Base-by-base conservation (phyloP, 2,888 invertebrate genomes). In the Toxonevra muliebris region DNA sequence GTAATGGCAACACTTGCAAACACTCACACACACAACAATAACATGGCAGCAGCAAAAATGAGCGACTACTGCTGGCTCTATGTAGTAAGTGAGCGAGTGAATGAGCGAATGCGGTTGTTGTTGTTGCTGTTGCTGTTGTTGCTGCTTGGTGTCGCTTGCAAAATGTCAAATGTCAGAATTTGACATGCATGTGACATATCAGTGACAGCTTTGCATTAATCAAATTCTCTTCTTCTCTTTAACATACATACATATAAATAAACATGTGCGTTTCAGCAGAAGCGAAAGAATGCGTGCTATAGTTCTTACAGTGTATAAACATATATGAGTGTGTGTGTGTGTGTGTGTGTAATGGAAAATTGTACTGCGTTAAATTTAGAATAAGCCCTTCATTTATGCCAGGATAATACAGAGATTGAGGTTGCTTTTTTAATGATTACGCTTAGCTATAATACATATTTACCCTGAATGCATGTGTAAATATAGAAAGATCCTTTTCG, bases 151-250 rank as follows among this genome's bases (percentile, higher is more conserved):
- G 63, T 64, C 61, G 63, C 74, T 74, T 70, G 74, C 70, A 80
- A 82, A 85, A 85, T 85, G 85, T 85, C 85, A 85, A 84, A 84
- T 82, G 85, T 85, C 85, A 85, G 78, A 79, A 81, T 82, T 84
- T 85, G 85, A 85, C 85, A 84, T 85, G 84, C 84, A 81, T 85
- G 85, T 85, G 85, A 85, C 85, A 84, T 85, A 85, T 85, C 84
- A 85, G 84, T 85, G 85, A 85, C 85, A 85, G 85, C 82, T 82
- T 81, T 84, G 85, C 85, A 85, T 85, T 85, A 85, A 85, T 85
- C 85, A 85, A 85, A 84, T 82, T 83, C 83, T 79, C 82, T 81
- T 81, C 78, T 83, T 80, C 77, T 30, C 17, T 20, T 55, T 53
- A 15, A 15, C 43, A 74, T 73, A 70, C 68, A 52, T 52, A 19